A percentile compares a stretch with the other conserved stretches of the same genome.
Evolutionary conservation across 2,113 vertebrate genomes (phyloP).

Genomic region (Emydocephalus ijimae): DNA sequence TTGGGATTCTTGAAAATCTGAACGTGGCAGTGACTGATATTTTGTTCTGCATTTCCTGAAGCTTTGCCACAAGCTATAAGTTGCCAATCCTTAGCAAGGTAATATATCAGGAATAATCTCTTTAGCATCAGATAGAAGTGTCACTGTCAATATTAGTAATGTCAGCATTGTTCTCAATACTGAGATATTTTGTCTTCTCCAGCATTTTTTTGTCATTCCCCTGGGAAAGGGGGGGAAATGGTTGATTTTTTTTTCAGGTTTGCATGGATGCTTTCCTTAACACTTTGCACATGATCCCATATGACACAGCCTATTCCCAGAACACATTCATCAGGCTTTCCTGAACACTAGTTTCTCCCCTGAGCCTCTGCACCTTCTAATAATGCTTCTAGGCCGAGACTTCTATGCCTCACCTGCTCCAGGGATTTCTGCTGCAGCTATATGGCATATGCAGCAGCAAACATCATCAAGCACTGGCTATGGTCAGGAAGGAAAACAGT

Average conservation of each 20-base stretch:
- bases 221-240: not conserved
- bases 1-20: not conserved
- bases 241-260: not conserved
- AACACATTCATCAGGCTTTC: not conserved
- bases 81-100: not conserved
- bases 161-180: not conserved
- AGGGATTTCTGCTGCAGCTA: not conserved
- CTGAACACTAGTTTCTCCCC: not conserved
- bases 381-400: not conserved
- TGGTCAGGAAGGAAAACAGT: not conserved
- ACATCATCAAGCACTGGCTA: not conserved
- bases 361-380: constrained; percentile 12
- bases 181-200: not conserved
- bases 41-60: not conserved
- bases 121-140: not conserved
- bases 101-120: not conserved
- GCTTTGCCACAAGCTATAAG: not conserved
- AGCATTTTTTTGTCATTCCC: not conserved
- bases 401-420: not conserved
- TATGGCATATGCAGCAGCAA: not conserved
- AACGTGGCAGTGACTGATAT: not conserved
- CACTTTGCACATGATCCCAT: not conserved
- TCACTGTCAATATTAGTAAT: not conserved
- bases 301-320: not conserved
- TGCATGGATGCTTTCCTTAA: not conserved